These are phyloP conservation scores for Acanthosepion esculentum DNA, from an alignment of 2,888 invertebrate genomes.

Conservation along the genomic window DNA sequence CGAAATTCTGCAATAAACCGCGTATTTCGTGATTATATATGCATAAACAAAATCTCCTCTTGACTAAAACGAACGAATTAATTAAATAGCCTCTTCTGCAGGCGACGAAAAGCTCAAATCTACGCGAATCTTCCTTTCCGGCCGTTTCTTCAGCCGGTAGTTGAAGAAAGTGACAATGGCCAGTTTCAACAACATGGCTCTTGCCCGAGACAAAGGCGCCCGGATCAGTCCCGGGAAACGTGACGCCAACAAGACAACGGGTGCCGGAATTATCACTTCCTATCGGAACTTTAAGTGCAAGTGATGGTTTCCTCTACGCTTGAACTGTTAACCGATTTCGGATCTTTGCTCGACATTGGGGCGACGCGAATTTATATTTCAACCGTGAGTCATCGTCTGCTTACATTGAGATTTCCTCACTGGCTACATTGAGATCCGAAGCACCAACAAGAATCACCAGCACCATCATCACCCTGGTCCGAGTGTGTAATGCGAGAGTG, in stretches of 20 bases:
- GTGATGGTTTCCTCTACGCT: neutral
- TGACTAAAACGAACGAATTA: neutral
- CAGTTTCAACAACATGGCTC: neutral
- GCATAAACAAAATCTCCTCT: neutral
- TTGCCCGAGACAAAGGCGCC: neutral
- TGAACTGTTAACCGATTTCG: neutral
- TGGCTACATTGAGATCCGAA: too few relatives aligned
- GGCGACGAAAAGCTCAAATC: neutral
- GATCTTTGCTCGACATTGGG: neutral
- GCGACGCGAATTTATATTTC: neutral
- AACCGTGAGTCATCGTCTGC: neutral
- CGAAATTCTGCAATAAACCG: too few relatives aligned
- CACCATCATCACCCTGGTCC: too few relatives aligned
- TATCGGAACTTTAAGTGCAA: neutral
- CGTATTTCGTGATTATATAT: neutral
- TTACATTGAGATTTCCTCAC: neutral
- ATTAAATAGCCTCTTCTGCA: neutral
- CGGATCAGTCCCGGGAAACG: neutral
- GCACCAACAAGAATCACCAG: neutral
- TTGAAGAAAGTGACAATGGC: neutral
- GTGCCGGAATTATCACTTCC: neutral
- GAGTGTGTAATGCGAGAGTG: neutral
- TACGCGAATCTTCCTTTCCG: neutral
- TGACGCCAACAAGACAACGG: constrained; percentile 17
- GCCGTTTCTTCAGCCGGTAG: neutral